A percentile compares a stretch with the other conserved stretches of the same genome.
phyloP scores from a whole-genome alignment of 2,797 vertebrate genomes.

The Peromyscus nudipes region DNA sequence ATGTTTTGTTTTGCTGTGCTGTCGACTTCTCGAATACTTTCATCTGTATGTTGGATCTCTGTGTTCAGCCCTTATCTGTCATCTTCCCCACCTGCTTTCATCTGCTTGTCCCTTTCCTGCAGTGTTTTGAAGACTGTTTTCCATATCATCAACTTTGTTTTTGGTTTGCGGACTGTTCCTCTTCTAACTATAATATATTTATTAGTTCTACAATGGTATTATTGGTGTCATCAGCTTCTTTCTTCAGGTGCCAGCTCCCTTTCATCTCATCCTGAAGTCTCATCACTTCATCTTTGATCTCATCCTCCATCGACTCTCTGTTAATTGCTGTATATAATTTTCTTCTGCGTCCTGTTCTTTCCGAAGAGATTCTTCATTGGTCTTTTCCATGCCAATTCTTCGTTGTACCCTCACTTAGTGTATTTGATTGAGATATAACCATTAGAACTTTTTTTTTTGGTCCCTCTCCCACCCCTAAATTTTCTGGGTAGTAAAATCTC shows the following conservation, averaged over 20 bases:
- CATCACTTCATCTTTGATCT: slow-evolving; percentile 75
- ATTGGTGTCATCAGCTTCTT: slow-evolving; percentile 76
- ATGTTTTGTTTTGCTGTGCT: slow-evolving; percentile 62
- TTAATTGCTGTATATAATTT: slow-evolving; percentile 74
- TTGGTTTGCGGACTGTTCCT: slow-evolving; percentile 67
- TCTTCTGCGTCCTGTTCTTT: slow-evolving; percentile 60
- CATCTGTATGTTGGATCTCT: slow-evolving; percentile 72
- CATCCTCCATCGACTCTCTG: slow-evolving; percentile 45
- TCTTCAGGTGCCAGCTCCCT: slow-evolving; percentile 69
- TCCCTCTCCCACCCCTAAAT: background rate
- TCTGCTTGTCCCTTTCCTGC: slow-evolving; percentile 62
- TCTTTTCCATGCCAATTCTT: slow-evolving; percentile 34
- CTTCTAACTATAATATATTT: slow-evolving; percentile 75
- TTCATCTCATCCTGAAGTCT: slow-evolving; percentile 71
- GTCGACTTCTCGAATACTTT: slow-evolving; percentile 67
- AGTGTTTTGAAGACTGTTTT: slow-evolving; percentile 73
- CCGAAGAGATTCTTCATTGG: slow-evolving; percentile 40
- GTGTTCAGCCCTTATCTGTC: slow-evolving; percentile 74
- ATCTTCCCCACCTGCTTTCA: slow-evolving; percentile 73
- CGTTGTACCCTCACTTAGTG: background rate
- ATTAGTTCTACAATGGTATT: slow-evolving; percentile 64
- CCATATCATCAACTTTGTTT: slow-evolving; percentile 71
- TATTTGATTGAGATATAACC: background rate
- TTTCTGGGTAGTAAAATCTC: background rate
- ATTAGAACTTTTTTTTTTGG: slow-evolving; percentile 4